Percentiles rank a stretch among this genome's conserved stretches.
phyloP scores from a whole-genome alignment of 2,888 invertebrate genomes.

The Copidosoma aretas region DNA sequence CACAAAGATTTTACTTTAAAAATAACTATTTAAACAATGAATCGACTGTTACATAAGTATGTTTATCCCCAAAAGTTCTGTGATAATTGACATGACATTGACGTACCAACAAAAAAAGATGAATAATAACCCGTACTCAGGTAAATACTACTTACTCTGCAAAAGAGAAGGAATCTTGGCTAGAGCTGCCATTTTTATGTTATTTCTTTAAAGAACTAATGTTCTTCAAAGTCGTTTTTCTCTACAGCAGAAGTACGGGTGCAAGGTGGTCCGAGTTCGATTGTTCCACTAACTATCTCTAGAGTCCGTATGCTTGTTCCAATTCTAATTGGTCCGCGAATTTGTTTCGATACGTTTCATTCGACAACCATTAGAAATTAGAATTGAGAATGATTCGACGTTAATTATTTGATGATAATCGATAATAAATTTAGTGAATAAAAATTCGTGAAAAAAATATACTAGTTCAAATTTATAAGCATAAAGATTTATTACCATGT shows the following conservation, averaged over 20 bases:
- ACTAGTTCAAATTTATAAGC: constrained; percentile 39
- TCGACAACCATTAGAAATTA: too few species aligned
- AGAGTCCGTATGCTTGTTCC: too few species aligned
- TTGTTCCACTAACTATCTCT: not conserved
- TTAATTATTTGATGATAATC: too few species aligned
- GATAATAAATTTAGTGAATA: too few species aligned
- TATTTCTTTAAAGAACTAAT: constrained; percentile 17
- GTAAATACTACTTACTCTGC: constrained; percentile 26
- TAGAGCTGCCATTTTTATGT: constrained; percentile 25
- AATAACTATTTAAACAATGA: not conserved
- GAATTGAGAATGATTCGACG: too few species aligned
- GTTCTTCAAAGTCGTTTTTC: constrained; percentile 16
- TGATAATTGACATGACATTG: not conserved
- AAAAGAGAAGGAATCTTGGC: not conserved
- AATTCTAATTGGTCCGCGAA: too few species aligned
- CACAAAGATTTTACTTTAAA: not conserved
- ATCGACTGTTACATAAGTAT: constrained; percentile 37
- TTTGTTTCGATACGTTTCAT: too few species aligned
- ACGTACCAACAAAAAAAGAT: too few species aligned
- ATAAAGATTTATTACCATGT: constrained; percentile 48
- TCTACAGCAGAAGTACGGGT: not conserved
- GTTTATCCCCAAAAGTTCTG: constrained; percentile 15
- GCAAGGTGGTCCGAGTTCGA: too few species aligned
- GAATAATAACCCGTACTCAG: too few species aligned
- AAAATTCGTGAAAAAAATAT: too few species aligned